A percentile compares a stretch with the other conserved stretches of the same genome.
Conservation (phyloP, 2,888 invertebrate species). For the Dexiosoma caninum region DNA sequence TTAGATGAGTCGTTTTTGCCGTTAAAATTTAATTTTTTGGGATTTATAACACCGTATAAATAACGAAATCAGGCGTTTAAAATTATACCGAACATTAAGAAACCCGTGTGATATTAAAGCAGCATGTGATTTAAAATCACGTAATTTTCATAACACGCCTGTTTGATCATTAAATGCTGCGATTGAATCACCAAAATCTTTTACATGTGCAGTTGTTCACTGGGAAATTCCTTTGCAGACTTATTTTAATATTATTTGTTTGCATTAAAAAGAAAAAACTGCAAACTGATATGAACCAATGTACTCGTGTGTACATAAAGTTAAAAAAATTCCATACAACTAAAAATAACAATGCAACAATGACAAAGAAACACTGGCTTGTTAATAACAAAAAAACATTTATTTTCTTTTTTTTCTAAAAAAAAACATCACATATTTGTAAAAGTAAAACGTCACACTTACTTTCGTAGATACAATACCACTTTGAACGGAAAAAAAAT, state of each 20-base stretch:
- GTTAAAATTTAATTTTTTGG: too few species aligned
- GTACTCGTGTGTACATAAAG: slow-evolving; percentile 11
- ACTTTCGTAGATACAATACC: neutral
- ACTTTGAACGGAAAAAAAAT: neutral
- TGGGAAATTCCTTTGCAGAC: neutral
- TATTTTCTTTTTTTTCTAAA: too few species aligned
- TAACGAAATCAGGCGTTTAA: too few species aligned
- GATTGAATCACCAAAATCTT: neutral
- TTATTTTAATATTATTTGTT: neutral
- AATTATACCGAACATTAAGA: too few species aligned
- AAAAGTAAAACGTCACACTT: neutral
- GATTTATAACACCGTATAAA: too few species aligned
- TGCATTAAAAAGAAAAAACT: slow-evolving; percentile 16
- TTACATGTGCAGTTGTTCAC: neutral
- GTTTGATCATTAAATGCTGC: neutral
- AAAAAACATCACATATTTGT: neutral
- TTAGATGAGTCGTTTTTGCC: too few species aligned
- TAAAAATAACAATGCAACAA: slow-evolving; percentile 30
- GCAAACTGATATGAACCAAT: slow-evolving; percentile 29
- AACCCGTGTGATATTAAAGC: too few species aligned
- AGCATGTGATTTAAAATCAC: too few species aligned
- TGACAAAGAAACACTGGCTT: slow-evolving; percentile 30
- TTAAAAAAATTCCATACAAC: slow-evolving; percentile 1
- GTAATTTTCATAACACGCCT: too few species aligned
- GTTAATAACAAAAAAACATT: slow-evolving; percentile 22